A percentile compares a stretch with the other conserved stretches of the same genome.
phyloP scores from a whole-genome alignment of 1,140 invertebrate species.

The Hypsibius dujardini region DNA sequence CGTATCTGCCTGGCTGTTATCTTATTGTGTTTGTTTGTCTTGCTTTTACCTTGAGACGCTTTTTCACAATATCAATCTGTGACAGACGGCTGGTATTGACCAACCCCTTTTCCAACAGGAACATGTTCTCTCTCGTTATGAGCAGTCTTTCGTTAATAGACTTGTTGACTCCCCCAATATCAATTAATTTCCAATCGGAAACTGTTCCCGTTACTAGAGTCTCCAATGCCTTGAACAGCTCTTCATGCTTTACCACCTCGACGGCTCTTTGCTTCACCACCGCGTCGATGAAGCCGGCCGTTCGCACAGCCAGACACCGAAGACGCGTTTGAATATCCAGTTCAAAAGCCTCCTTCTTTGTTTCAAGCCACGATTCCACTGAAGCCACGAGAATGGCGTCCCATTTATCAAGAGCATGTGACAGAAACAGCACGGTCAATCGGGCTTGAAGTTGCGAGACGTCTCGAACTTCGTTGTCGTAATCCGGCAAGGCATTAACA shows the following conservation, averaged over 20 bases:
- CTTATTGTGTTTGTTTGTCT: too few relatives aligned
- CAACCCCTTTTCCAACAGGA: neutral
- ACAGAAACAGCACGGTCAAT: neutral
- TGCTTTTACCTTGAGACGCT: neutral
- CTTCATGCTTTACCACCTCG: neutral
- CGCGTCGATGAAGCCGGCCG: neutral
- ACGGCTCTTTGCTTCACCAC: neutral
- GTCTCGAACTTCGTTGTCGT: too few relatives aligned
- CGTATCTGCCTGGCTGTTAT: too few relatives aligned
- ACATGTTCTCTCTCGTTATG: neutral
- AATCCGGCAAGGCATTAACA: too few relatives aligned
- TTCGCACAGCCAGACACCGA: neutral
- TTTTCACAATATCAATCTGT: neutral
- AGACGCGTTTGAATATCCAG: neutral
- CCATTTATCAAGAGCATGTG: neutral
- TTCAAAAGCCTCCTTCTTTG: conserved; percentile 5
- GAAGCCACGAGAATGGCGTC: neutral
- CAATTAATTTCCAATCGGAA: neutral
- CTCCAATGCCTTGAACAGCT: neutral
- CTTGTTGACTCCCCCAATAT: neutral
- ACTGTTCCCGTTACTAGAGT: neutral
- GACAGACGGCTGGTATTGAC: neutral
- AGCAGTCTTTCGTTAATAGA: neutral
- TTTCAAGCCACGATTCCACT: neutral
- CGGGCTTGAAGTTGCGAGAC: too few relatives aligned